Evolutionary conservation across 1,140 invertebrate genomes (phyloP), one percentile per base, ranked within the genome.

Genomic region (Drosophila elegans): DNA sequence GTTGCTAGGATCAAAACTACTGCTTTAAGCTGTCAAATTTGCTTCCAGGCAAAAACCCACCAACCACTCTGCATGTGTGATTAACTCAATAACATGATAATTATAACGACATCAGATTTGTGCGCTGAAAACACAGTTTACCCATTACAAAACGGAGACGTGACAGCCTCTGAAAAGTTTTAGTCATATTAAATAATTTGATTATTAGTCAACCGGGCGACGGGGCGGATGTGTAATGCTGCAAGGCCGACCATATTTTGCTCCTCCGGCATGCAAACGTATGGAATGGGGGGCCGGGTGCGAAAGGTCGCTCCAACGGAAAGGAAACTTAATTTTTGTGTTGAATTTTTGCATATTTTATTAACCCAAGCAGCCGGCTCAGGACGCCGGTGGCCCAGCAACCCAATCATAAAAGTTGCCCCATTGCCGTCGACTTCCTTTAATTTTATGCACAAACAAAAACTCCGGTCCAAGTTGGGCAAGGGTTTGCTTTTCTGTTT

Each of bases 401-500:
- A 86, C 75, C 79, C 83, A 86, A 86, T 86, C 83, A 86, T 82
- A 86, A 86, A 86, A 82, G 75, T 82, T 86, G 63, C 74, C 63
- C 61, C 69, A 38, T 36, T 27, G 52, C 34, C 59, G 59, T 46
- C 59, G 54, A 45, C 44, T 74, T 64, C 57, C 82, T 61, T 85
- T 86, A 83, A 88, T 88, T 88, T 86, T 83, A 86, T 88, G 79
- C 83, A 83, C 80, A 89, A 89, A 86, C 83, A 86, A 74, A 82
- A 82, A 82, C 66, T 82, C 64, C 36, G 48, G 38, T 61, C 38
- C 72, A 86, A 85, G 59, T 81, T 71, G 52, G 45, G 21, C 56
- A 46, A 74, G 57, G 59, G 49, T 57, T 62, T 55, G 59, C 42
- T 39, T 42, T 51, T 57, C 72, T 74, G 73, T 67, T 76, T 77